Percentiles rank a stretch among this genome's conserved stretches.
Conservation (phyloP, 35 echinoderm and acorn worm genomes). For the Apostichopus californicus region DNA sequence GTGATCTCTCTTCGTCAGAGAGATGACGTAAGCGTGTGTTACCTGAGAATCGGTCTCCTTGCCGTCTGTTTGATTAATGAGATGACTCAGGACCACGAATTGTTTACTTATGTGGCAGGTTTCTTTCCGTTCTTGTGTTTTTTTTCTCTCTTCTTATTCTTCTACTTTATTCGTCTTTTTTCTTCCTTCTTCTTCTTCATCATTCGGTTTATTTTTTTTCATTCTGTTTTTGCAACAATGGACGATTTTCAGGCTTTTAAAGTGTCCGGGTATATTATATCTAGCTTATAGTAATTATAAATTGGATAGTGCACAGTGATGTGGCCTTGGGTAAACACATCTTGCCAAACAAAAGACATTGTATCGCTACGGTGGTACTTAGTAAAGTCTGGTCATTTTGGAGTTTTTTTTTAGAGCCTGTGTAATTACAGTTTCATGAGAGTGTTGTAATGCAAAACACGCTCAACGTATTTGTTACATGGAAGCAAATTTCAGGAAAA, state of each 20-base stretch:
- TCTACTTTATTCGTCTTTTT: not conserved
- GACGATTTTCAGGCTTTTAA: constrained; percentile 9
- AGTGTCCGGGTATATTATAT: not conserved
- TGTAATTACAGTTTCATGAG: no score
- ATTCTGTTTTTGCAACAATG: not conserved
- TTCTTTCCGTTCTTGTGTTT: not conserved
- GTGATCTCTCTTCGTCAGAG: not conserved
- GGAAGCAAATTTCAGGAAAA: no score
- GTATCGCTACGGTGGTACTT: not conserved
- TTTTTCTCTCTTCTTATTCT: no score
- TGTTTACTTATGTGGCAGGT: constrained; percentile 30
- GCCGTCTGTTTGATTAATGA: constrained; percentile 31
- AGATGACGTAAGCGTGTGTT: constrained; percentile 25
- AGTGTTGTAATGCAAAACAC: no score
- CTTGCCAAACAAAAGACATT: not conserved
- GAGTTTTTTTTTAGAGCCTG: no score
- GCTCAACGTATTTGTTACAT: no score
- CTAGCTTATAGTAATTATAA: not conserved
- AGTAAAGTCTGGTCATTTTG: no score
- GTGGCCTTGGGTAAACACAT: constrained; percentile 7
- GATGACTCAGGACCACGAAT: constrained; percentile 15
- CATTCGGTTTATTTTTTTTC: not conserved
- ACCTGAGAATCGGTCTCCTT: not conserved
- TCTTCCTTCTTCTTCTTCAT: not conserved
- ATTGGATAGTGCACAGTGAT: constrained; percentile 1